Conservation (phyloP, 2,113 vertebrate genomes). For the Rhinopomastus cyanomelas region DNA sequence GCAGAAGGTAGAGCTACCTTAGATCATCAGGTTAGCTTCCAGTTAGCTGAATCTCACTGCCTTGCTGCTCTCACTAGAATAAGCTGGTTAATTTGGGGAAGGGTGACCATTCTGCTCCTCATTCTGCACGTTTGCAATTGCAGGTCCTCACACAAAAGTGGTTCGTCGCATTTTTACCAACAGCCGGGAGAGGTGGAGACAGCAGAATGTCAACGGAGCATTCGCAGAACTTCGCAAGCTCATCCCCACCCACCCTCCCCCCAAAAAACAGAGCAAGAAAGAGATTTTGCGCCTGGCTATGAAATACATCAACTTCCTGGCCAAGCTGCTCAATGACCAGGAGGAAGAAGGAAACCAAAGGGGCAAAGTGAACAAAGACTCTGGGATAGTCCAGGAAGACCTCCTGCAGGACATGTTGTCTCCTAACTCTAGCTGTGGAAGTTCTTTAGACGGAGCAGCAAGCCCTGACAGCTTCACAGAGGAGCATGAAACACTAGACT, state of each 20-base stretch:
- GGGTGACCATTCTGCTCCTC: neutral
- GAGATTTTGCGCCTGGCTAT: constrained; percentile 94
- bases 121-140: neutral
- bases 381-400: constrained; percentile 85
- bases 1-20: neutral
- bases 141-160: constrained; percentile 91
- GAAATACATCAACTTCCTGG: constrained; percentile 98
- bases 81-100: neutral
- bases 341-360: constrained; percentile 88
- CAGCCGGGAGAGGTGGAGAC: constrained; percentile 92
- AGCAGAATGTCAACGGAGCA: constrained; percentile 94
- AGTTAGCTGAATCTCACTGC: neutral
- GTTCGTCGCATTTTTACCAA: constrained; percentile 95
- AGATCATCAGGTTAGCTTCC: neutral
- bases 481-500: constrained; percentile 78
- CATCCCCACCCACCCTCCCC: constrained; percentile 91
- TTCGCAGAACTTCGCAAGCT: constrained; percentile 94
- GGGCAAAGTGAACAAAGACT: constrained; percentile 81
- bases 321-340: constrained; percentile 93
- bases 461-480: constrained; percentile 94
- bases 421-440: constrained; percentile 91
- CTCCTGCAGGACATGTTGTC: constrained; percentile 90
- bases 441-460: constrained; percentile 88
- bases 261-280: constrained; percentile 96
- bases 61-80: neutral